These are phyloP conservation scores for Cheilosia vulpina DNA, from an alignment of 2,888 invertebrate genomes.

Conservation along the genomic window DNA sequence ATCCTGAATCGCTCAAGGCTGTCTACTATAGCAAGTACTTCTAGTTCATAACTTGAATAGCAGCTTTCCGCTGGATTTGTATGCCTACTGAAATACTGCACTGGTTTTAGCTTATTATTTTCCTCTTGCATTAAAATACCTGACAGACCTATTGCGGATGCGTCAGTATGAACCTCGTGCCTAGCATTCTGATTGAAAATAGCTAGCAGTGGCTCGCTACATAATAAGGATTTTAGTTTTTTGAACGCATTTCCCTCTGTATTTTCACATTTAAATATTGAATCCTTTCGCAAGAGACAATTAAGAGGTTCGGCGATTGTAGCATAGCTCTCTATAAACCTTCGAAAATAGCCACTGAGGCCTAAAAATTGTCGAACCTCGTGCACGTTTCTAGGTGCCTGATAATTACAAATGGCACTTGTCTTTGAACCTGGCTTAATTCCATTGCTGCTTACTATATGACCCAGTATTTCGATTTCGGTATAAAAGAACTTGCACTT, in stretches of 20 bases:
- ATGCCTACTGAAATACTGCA: constrained; percentile 22
- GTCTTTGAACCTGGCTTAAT: constrained; percentile 25
- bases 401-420: not conserved
- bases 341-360: too few relatives aligned
- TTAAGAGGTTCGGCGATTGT: constrained; percentile 2
- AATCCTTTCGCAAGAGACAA: not conserved
- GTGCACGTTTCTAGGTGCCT: not conserved
- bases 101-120: not conserved
- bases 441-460: not conserved
- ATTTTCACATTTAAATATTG: not conserved
- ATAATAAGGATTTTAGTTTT: constrained; percentile 1
- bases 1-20: constrained; percentile 21
- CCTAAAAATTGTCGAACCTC: too few relatives aligned
- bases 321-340: too few relatives aligned
- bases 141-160: constrained; percentile 1
- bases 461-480: constrained; percentile 6
- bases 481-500: constrained; percentile 19
- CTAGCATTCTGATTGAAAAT: constrained; percentile 11
- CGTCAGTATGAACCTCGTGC: constrained; percentile 19
- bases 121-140: constrained; percentile 30
- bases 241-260: not conserved
- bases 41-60: constrained; percentile 15
- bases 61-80: not conserved
- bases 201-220: not conserved
- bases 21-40: not conserved